Conservation (phyloP, 92 coral and sea anemone genomes). For the Paragorgia papillata region DNA sequence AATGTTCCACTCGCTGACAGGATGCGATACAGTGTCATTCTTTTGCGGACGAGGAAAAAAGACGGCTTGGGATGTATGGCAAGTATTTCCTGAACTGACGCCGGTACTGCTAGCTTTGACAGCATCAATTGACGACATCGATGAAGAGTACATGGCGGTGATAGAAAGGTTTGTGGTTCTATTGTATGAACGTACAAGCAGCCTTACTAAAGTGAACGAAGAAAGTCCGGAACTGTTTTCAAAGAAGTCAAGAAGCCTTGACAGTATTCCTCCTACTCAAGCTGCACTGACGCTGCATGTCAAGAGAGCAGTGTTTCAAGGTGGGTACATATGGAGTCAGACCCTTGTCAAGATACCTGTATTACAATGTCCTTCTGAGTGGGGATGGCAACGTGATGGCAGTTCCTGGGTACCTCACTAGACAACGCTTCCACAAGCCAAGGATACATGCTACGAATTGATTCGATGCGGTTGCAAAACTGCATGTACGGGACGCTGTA, state of each 20-base stretch:
- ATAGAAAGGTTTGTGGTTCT: no score
- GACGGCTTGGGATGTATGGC: no score
- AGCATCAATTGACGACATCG: constrained; percentile 1
- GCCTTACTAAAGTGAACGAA: constrained; percentile 47
- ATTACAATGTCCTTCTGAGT: no score
- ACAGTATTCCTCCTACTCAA: constrained; percentile 66
- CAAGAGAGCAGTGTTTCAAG: constrained; percentile 62
- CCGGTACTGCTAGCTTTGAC: not conserved
- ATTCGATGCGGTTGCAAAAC: no score
- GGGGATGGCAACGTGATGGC: no score
- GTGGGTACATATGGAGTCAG: constrained; percentile 62
- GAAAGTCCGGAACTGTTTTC: constrained; percentile 56
- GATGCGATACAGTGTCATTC: no score
- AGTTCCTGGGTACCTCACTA: constrained; percentile 50
- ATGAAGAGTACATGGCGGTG: constrained; percentile 44
- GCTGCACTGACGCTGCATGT: constrained; percentile 57
- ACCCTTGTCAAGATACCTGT: constrained; percentile 40
- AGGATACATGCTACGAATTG: constrained; percentile 62
- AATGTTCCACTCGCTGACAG: no score
- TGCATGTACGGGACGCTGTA: no score
- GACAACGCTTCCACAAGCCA: constrained; percentile 69
- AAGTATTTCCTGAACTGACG: constrained; percentile 50
- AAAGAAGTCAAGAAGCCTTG: constrained; percentile 58
- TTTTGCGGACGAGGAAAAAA: constrained; percentile 55
- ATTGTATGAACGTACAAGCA: constrained; percentile 59